Evolutionary conservation across 2,797 vertebrate genomes (phyloP).

Genomic region (Podargus strigoides): DNA sequence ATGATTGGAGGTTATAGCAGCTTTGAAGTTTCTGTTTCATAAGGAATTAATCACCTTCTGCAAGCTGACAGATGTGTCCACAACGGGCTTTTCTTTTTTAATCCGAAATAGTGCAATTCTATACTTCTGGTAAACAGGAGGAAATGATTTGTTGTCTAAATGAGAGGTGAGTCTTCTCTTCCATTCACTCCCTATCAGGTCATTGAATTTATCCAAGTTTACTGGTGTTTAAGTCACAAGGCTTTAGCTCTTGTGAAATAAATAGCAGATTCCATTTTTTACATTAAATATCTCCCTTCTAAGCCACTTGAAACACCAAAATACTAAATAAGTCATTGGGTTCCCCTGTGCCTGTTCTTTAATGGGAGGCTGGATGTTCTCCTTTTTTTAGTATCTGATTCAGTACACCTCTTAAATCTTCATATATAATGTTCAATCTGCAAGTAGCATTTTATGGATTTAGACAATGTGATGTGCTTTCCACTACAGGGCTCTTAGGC

Average conservation of each 20-base stretch:
- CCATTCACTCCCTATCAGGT: not conserved
- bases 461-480: slow-evolving; percentile 5
- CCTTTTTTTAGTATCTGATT: not conserved
- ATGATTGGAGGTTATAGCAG: not conserved
- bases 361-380: not conserved
- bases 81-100: not conserved
- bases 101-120: not conserved
- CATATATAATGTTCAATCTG: not conserved
- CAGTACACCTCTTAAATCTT: slow-evolving; percentile 21
- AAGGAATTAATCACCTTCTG: not conserved
- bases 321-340: not conserved
- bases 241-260: not conserved
- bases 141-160: not conserved
- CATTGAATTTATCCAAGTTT: not conserved
- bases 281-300: not conserved
- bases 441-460: slow-evolving; percentile 45
- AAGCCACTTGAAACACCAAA: not conserved
- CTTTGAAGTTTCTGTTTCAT: not conserved
- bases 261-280: not conserved
- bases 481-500: slow-evolving; percentile 33
- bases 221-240: not conserved
- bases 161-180: not conserved
- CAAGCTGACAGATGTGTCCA: not conserved
- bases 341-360: not conserved
- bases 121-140: not conserved